Percentiles rank a stretch among this genome's conserved stretches.
phyloP scores from a whole-genome alignment of 2,888 invertebrate species.

The Empis stercorea region DNA sequence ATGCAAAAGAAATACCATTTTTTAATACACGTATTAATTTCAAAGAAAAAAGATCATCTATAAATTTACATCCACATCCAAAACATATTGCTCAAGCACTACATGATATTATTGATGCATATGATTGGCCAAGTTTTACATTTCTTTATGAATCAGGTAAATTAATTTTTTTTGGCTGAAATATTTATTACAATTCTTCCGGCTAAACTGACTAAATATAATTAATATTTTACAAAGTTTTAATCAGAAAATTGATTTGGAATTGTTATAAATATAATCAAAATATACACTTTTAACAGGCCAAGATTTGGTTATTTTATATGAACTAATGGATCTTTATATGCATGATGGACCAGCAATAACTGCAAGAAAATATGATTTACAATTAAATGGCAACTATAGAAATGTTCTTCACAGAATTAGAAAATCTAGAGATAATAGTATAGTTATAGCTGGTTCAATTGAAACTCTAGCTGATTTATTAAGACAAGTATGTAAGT shows the following conservation, averaged over 20 bases:
- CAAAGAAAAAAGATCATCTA: slow-evolving; percentile 40
- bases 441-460: slow-evolving; percentile 64
- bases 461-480: slow-evolving; percentile 44
- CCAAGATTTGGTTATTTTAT: slow-evolving; percentile 51
- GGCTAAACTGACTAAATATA: too few relatives aligned
- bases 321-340: slow-evolving; percentile 57
- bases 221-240: too few relatives aligned
- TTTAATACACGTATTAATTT: slow-evolving; percentile 65
- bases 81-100: slow-evolving; percentile 46
- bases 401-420: slow-evolving; percentile 53
- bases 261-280: too few relatives aligned
- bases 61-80: slow-evolving; percentile 67
- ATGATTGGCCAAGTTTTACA: slow-evolving; percentile 77
- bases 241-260: too few relatives aligned
- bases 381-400: slow-evolving; percentile 55
- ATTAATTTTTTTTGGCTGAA: neutral
- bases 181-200: too few relatives aligned
- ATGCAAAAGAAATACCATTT: slow-evolving; percentile 74
- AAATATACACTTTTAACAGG: slow-evolving; percentile 14
- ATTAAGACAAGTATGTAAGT: slow-evolving; percentile 35
- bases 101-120: slow-evolving; percentile 52
- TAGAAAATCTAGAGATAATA: slow-evolving; percentile 51
- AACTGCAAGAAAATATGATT: slow-evolving; percentile 49
- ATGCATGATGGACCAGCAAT: slow-evolving; percentile 43
- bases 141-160: slow-evolving; percentile 62